phyloP scores from a whole-genome alignment of 1,140 invertebrate species.

The Papilio helenus region DNA sequence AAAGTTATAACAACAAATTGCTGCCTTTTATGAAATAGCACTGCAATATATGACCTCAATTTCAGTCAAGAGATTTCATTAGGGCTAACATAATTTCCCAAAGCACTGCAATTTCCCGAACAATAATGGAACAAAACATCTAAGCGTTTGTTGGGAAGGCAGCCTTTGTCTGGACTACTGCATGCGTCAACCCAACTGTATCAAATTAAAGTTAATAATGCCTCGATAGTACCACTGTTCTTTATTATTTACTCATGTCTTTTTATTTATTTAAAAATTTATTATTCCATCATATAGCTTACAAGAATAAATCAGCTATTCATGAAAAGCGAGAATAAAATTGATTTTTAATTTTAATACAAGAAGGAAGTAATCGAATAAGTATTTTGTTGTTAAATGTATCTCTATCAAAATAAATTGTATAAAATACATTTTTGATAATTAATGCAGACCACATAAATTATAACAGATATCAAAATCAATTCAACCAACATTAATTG shows the following conservation, averaged over 20 bases:
- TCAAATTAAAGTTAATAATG: conserved; percentile 73
- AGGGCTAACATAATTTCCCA: conserved; percentile 42
- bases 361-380: too few species aligned
- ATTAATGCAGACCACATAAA: background rate
- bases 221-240: conserved; percentile 29
- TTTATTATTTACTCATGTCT: conserved; percentile 39
- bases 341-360: too few species aligned
- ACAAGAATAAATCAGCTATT: too few species aligned
- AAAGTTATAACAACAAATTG: conserved; percentile 8
- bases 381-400: too few species aligned
- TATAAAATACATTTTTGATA: background rate
- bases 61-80: conserved; percentile 38
- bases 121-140: conserved; percentile 46
- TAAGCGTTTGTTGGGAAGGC: conserved; percentile 30
- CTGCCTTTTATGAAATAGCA: conserved; percentile 16
- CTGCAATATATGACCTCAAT: conserved; percentile 38
- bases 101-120: conserved; percentile 39
- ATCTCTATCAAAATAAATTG: too few species aligned
- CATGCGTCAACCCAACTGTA: conserved; percentile 54
- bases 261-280: background rate
- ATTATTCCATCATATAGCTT: too few species aligned
- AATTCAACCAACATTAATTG: conserved; percentile 14
- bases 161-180: conserved; percentile 31
- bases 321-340: too few species aligned
- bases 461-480: background rate